These are phyloP conservation scores for Melanotaenia boesemani DNA, from an alignment of 2,797 vertebrate species.

Conservation along the genomic window DNA sequence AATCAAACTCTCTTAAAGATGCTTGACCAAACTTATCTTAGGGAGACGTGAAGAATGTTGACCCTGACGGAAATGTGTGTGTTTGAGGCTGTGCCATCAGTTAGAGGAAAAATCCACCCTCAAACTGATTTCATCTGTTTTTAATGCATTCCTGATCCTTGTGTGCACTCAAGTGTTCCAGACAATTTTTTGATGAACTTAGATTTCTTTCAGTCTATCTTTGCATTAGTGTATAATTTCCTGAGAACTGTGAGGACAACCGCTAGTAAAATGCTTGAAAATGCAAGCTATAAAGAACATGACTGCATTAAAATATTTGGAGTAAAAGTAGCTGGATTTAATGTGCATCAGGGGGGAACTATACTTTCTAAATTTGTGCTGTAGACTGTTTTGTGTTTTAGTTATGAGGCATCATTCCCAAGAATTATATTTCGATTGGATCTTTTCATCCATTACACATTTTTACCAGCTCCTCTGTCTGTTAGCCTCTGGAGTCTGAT, in stretches of 20 bases:
- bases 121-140: constrained; percentile 22
- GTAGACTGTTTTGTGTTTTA: not conserved
- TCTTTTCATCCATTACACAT: not conserved
- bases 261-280: not conserved
- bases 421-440: not conserved
- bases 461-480: not conserved
- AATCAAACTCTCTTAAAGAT: not conserved
- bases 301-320: not conserved
- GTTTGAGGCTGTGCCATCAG: constrained; percentile 25
- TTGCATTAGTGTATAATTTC: not conserved
- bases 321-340: not conserved
- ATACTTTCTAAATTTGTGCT: not conserved
- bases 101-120: constrained; percentile 9
- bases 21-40: not conserved
- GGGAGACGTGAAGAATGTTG: constrained; percentile 19
- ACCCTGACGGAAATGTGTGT: constrained; percentile 1
- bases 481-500: not conserved
- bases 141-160: constrained; percentile 29
- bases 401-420: not conserved
- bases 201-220: not conserved
- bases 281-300: not conserved
- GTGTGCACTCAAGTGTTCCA: constrained; percentile 6
- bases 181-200: not conserved
- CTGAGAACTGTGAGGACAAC: not conserved
- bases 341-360: not conserved